These are phyloP conservation scores for Ganaspis brasiliensis DNA, from an alignment of 2,888 invertebrate genomes.

Conservation along the genomic window DNA sequence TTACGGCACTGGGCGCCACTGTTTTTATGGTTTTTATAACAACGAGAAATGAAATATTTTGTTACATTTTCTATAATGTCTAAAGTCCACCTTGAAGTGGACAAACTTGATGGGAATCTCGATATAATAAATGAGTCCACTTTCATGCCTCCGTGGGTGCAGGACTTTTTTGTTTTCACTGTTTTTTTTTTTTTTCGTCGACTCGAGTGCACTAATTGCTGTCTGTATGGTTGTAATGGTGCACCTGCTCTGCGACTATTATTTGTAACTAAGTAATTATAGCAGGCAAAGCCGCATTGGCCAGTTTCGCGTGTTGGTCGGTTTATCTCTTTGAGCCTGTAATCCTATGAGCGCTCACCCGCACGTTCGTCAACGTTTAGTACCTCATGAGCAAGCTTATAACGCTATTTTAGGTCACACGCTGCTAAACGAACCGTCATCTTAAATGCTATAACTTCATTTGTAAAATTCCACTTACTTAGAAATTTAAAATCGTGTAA, in stretches of 20 bases:
- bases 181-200: constrained; percentile 43
- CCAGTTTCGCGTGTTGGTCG: constrained; percentile 56
- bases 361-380: constrained; percentile 68
- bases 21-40: too few relatives aligned
- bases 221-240: constrained; percentile 47
- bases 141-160: not conserved
- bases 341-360: constrained; percentile 66
- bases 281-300: constrained; percentile 41
- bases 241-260: constrained; percentile 65
- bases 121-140: constrained; percentile 24
- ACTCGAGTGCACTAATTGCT: constrained; percentile 55
- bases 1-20: too few relatives aligned
- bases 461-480: too few relatives aligned
- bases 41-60: too few relatives aligned
- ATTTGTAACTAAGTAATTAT: constrained; percentile 65
- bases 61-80: too few relatives aligned
- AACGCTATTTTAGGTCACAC: constrained; percentile 57
- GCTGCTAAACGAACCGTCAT: constrained; percentile 24
- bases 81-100: not conserved
- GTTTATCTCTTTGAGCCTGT: constrained; percentile 63
- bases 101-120: constrained; percentile 23
- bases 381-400: constrained; percentile 61
- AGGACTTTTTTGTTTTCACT: not conserved
- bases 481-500: too few relatives aligned
- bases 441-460: not conserved